Evolutionary conservation across 2,888 invertebrate species (phyloP).

Genomic region (Nezara viridula): DNA sequence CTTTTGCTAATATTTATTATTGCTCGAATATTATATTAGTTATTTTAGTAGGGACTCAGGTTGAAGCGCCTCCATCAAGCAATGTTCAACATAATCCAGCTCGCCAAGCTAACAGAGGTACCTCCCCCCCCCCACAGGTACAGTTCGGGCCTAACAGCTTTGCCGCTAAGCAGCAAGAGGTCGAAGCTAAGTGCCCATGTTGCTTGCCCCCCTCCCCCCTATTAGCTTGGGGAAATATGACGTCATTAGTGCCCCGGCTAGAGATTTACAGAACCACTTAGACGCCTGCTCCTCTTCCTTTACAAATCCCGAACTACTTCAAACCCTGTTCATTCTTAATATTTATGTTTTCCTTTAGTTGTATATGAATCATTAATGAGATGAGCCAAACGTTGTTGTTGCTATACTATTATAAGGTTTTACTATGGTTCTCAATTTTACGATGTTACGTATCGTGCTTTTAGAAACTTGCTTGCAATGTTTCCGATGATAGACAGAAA

Average conservation of each 20-base stretch:
- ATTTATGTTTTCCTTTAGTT: not conserved
- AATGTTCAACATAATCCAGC: not conserved
- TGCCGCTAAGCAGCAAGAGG: slow-evolving; percentile 45
- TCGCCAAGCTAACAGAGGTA: not conserved
- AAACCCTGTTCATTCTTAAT: not conserved
- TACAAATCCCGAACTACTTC: slow-evolving; percentile 39
- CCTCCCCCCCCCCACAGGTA: not conserved
- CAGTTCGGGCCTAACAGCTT: slow-evolving; percentile 14
- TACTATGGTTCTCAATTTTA: too few relatives aligned
- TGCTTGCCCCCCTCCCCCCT: slow-evolving; percentile 6
- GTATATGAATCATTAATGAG: not conserved
- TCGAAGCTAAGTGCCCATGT: slow-evolving; percentile 43
- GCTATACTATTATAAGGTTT: too few relatives aligned
- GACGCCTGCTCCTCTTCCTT: not conserved
- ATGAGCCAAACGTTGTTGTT: too few relatives aligned
- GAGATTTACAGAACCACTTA: slow-evolving; percentile 56
- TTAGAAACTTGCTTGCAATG: too few relatives aligned
- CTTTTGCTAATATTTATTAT: too few relatives aligned
- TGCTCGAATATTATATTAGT: too few relatives aligned
- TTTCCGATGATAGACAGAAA: too few relatives aligned
- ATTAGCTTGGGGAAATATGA: slow-evolving; percentile 56
- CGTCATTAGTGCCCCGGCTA: slow-evolving; percentile 51
- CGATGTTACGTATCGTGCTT: too few relatives aligned
- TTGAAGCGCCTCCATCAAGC: not conserved
- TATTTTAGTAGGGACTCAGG: not conserved